Evolutionary conservation across 2,113 vertebrate species (phyloP).

Genomic region (Psilopsiagon aurifrons): DNA sequence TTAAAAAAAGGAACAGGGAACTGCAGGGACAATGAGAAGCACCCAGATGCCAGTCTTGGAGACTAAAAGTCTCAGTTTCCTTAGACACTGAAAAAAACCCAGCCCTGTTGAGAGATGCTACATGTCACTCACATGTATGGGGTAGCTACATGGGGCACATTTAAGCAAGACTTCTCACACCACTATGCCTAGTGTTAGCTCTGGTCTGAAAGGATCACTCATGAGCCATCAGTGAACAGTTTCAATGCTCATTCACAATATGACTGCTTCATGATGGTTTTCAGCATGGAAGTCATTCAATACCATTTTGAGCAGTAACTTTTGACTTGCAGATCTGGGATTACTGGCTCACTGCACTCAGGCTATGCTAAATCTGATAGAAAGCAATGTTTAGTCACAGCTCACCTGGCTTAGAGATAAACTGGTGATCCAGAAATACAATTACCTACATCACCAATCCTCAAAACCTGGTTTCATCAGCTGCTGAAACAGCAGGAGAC

Average conservation of each 20-base stretch:
- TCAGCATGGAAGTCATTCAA: not conserved
- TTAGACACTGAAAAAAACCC: not conserved
- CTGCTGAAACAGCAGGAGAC: not conserved
- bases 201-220: not conserved
- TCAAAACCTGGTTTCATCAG: not conserved
- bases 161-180: fast-evolving
- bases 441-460: not conserved
- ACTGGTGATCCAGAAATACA: not conserved
- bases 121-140: fast-evolving
- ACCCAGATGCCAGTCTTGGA: not conserved
- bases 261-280: not conserved
- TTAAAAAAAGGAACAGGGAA: not conserved
- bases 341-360: not conserved
- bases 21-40: not conserved
- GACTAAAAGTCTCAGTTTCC: not conserved
- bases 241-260: not conserved
- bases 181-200: not conserved
- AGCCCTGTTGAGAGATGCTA: not conserved
- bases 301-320: not conserved
- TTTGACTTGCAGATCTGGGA: not conserved
- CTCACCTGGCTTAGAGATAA: not conserved
- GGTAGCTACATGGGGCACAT: not conserved
- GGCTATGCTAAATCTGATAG: fast-evolving
- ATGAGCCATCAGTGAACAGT: not conserved
- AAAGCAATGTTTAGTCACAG: not conserved